phyloP scores from a whole-genome alignment of 1,140 invertebrate genomes.

The Spodoptera frugiperda region DNA sequence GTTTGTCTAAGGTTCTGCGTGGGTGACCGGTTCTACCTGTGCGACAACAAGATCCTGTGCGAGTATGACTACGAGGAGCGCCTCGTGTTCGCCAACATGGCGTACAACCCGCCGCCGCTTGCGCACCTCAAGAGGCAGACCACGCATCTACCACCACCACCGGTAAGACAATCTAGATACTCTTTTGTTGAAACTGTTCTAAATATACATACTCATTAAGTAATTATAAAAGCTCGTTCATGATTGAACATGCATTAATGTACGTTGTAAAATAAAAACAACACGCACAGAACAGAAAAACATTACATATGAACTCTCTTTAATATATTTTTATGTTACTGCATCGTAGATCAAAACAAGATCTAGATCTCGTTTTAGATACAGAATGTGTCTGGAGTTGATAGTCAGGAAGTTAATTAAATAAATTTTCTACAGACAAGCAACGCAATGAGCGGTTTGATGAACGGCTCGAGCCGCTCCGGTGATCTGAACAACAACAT shows the following conservation, averaged over 20 bases:
- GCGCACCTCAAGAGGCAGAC: constrained; percentile 96
- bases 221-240: no score
- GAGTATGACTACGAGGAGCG: constrained; percentile 98
- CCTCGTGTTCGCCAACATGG: constrained; percentile 96
- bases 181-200: not conserved
- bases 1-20: constrained; percentile 95
- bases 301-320: no score
- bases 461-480: constrained; percentile 82
- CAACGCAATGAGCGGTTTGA: constrained; percentile 78
- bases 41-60: constrained; percentile 98
- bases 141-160: constrained; percentile 84
- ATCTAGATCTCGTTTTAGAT: constrained; percentile 20
- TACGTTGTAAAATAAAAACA: no score
- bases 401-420: constrained; percentile 33
- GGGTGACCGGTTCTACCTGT: constrained; percentile 97
- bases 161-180: constrained; percentile 62
- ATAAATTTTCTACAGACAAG: constrained; percentile 71
- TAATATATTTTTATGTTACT: no score
- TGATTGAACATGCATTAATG: no score
- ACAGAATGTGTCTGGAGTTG: constrained; percentile 11
- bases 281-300: no score
- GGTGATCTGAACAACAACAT: constrained; percentile 86
- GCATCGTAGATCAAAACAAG: constrained; percentile 2
- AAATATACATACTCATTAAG: no score
- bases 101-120: constrained; percentile 94